A percentile compares a stretch with the other conserved stretches of the same genome.
These are phyloP conservation scores for Alauda arvensis DNA, from an alignment of 2,797 vertebrate genomes.

Conservation along the genomic window DNA sequence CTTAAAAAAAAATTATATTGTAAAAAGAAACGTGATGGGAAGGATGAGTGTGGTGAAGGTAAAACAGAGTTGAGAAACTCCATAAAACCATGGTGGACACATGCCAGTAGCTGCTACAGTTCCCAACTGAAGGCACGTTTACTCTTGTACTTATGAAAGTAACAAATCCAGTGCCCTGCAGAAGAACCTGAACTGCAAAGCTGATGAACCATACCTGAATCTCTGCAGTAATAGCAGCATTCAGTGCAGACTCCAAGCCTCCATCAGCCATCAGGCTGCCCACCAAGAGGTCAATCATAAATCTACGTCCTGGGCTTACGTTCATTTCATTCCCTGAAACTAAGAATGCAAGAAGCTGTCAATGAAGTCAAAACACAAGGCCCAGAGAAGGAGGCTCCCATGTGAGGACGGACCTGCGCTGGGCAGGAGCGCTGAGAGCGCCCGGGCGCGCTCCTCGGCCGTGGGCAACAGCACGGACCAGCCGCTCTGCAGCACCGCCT, in stretches of 20 bases:
- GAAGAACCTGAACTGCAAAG: background rate
- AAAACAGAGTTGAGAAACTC: background rate
- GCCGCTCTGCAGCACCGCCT: constrained; percentile 94
- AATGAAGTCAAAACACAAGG: background rate
- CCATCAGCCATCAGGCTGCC: constrained; percentile 98
- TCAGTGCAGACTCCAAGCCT: constrained; percentile 92
- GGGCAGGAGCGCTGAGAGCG: constrained; percentile 91
- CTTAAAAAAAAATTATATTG: background rate
- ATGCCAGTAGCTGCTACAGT: background rate
- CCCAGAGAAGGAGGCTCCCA: background rate
- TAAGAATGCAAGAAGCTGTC: constrained; percentile 38
- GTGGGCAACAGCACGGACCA: constrained; percentile 96
- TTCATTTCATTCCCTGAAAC: constrained; percentile 93
- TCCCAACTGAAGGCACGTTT: background rate
- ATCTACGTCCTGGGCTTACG: constrained; percentile 93
- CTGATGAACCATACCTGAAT: constrained; percentile 82
- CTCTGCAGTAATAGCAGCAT: constrained; percentile 96
- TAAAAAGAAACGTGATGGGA: fast-evolving
- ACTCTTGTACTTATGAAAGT: background rate
- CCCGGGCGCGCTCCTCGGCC: constrained; percentile 92
- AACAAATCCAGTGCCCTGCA: background rate
- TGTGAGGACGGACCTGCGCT: constrained; percentile 80
- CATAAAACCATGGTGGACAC: background rate
- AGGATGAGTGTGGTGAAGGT: background rate
- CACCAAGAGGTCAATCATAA: constrained; percentile 97